These are phyloP conservation scores for Lordiphosa fenestrarum DNA, from an alignment of 2,888 invertebrate genomes.

Conservation along the genomic window DNA sequence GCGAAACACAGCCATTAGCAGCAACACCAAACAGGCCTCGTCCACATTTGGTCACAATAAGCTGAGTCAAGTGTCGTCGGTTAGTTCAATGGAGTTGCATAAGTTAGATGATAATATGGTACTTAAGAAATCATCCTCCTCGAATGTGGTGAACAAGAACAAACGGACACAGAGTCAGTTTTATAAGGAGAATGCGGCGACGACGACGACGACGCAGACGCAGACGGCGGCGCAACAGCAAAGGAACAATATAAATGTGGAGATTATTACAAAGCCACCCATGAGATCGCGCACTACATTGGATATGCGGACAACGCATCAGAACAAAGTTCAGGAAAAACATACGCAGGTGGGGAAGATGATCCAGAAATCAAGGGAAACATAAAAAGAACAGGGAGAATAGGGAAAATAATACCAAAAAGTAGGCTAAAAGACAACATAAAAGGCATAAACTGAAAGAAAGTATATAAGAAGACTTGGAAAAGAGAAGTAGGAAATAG, in stretches of 20 bases:
- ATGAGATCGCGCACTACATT: slow-evolving; percentile 79
- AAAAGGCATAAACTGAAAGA: too few species aligned
- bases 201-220: slow-evolving; percentile 70
- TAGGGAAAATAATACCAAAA: too few species aligned
- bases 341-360: slow-evolving; percentile 51
- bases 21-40: slow-evolving; percentile 48
- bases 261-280: slow-evolving; percentile 79
- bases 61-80: slow-evolving; percentile 76
- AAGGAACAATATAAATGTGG: slow-evolving; percentile 77
- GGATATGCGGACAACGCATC: slow-evolving; percentile 76
- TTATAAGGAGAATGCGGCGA: slow-evolving; percentile 77
- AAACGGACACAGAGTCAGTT: slow-evolving; percentile 69
- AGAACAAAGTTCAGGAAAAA: slow-evolving; percentile 56
- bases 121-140: slow-evolving; percentile 76
- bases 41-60: slow-evolving; percentile 57
- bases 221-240: slow-evolving; percentile 60
- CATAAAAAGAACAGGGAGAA: too few species aligned
- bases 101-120: slow-evolving; percentile 79
- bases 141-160: slow-evolving; percentile 74
- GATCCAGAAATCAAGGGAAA: too few species aligned
- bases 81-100: slow-evolving; percentile 79
- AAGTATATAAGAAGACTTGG: too few species aligned
- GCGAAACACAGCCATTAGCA: slow-evolving; percentile 61
- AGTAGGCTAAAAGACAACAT: too few species aligned
- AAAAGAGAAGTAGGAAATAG: too few species aligned